Percentiles rank a stretch among this genome's conserved stretches.
phyloP scores from a whole-genome alignment of 2,113 vertebrate species.

The Etheostoma cragini region DNA sequence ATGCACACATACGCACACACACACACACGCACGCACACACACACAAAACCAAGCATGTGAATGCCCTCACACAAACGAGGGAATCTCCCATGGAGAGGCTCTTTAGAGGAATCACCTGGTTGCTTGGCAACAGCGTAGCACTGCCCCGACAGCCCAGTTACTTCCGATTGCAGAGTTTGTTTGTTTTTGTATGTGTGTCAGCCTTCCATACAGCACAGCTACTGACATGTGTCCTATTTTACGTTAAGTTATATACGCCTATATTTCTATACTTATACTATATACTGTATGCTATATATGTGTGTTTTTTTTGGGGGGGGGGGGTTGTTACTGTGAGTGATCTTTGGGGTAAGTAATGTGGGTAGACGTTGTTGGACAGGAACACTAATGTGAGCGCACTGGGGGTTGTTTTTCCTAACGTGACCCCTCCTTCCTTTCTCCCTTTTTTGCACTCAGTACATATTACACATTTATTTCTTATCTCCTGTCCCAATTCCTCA shows the following conservation, averaged over 20 bases:
- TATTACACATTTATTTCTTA: constrained; percentile 66
- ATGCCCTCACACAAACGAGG: constrained; percentile 76
- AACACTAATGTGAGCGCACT: constrained; percentile 62
- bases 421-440: constrained; percentile 51
- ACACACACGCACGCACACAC: constrained; percentile 12
- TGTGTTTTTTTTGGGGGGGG: constrained; percentile 10
- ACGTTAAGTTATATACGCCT: background rate
- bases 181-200: constrained; percentile 44
- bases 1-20: constrained; percentile 29
- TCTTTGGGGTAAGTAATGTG: constrained; percentile 64
- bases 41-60: constrained; percentile 47
- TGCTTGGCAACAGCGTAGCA: constrained; percentile 84
- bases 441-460: constrained; percentile 34
- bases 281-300: constrained; percentile 8
- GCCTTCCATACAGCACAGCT: background rate
- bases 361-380: constrained; percentile 67
- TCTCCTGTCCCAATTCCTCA: constrained; percentile 37
- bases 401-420: constrained; percentile 53
- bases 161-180: constrained; percentile 68
- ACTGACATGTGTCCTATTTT: constrained; percentile 27
- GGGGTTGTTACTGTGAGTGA: constrained; percentile 38
- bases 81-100: constrained; percentile 81
- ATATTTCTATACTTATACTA: background rate
- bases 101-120: constrained; percentile 84
- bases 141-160: constrained; percentile 70